A percentile compares a stretch with the other conserved stretches of the same genome.
Conservation (phyloP, 2,797 vertebrate genomes). For the Molossus molossus region DNA sequence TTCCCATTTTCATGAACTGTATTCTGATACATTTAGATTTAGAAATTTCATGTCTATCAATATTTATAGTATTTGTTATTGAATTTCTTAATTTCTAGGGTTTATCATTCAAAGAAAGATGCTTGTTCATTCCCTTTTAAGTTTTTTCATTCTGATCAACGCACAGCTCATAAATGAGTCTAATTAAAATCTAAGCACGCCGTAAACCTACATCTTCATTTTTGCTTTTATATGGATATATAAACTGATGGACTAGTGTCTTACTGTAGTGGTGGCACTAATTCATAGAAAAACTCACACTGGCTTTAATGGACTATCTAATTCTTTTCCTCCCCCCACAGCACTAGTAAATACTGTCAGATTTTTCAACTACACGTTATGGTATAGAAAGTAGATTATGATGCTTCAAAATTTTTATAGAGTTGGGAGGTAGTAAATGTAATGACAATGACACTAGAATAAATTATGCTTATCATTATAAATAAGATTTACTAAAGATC, state of each 20-base stretch:
- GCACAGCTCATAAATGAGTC: background rate
- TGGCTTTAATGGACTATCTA: background rate
- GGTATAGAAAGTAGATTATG: background rate
- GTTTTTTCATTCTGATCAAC: background rate
- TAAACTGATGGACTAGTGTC: background rate
- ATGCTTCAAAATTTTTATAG: conserved; percentile 72
- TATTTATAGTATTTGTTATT: background rate
- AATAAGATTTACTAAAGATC: background rate
- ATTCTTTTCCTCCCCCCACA: background rate
- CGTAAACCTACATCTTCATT: background rate
- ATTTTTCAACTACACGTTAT: background rate
- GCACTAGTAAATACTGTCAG: background rate
- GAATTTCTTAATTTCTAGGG: background rate
- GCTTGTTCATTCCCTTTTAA: background rate
- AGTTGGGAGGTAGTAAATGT: conserved; percentile 66
- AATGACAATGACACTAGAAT: background rate
- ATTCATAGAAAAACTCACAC: background rate
- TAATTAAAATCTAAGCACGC: conserved; percentile 15
- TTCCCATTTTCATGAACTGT: background rate
- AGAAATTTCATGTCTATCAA: background rate
- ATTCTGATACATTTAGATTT: background rate
- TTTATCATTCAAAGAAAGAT: background rate
- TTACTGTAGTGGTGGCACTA: background rate
- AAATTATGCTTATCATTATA: background rate
- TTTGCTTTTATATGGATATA: conserved; percentile 26